Evolutionary conservation across 2,797 vertebrate genomes (phyloP).

Genomic region (Argya squamiceps): DNA sequence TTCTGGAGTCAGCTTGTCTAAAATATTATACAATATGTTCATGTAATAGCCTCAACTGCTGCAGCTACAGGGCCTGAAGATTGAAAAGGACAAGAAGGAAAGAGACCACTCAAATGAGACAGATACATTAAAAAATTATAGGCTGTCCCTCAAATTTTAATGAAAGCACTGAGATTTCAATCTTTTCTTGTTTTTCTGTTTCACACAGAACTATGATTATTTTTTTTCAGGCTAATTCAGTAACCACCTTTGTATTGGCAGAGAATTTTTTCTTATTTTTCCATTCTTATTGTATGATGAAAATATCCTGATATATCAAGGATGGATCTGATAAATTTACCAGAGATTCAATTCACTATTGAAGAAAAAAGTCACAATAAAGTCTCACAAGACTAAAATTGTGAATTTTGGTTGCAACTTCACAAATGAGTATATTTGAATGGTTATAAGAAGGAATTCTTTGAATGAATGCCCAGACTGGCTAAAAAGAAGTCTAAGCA

Average conservation of each 20-base stretch:
- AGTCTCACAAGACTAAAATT: background rate
- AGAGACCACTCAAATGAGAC: background rate
- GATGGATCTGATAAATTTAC: background rate
- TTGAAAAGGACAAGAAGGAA: background rate
- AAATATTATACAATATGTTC: background rate
- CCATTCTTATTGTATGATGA: background rate
- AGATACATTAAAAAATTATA: background rate
- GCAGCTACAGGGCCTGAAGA: background rate
- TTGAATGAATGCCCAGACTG: background rate
- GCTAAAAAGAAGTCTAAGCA: background rate
- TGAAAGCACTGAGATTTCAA: conserved; percentile 27
- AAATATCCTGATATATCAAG: background rate
- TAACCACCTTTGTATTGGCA: background rate
- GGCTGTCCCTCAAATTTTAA: background rate
- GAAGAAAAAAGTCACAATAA: background rate
- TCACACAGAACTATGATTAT: background rate
- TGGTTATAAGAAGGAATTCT: background rate
- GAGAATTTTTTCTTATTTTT: background rate
- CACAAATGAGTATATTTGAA: background rate
- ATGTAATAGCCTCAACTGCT: background rate
- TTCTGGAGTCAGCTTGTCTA: background rate
- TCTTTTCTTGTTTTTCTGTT: conserved; percentile 18
- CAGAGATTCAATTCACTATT: background rate
- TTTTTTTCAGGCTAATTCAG: background rate
- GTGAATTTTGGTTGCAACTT: background rate